Percentiles rank a stretch among this genome's conserved stretches.
These are phyloP conservation scores for Villa cingulata DNA, from an alignment of 2,888 invertebrate genomes.

Conservation along the genomic window DNA sequence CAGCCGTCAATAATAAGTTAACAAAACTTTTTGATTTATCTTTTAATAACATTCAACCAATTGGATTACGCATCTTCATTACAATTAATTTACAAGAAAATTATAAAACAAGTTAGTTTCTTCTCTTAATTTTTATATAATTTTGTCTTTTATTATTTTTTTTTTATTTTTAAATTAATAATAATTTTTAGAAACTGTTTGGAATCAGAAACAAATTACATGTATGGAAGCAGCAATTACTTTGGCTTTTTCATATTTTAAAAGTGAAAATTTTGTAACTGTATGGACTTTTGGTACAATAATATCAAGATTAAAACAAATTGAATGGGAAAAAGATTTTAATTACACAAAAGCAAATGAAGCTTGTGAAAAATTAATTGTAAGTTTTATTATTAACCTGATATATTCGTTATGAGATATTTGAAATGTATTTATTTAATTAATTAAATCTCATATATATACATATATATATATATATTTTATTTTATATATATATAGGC, in stretches of 20 bases:
- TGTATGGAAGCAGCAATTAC: slow-evolving; percentile 28
- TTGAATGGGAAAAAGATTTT: slow-evolving; percentile 22
- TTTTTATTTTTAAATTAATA: too few species aligned
- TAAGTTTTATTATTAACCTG: slow-evolving; percentile 3
- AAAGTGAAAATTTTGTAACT: slow-evolving; percentile 20
- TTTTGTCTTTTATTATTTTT: not conserved
- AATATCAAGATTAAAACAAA: slow-evolving; percentile 15
- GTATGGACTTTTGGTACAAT: slow-evolving; percentile 23
- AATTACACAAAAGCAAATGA: slow-evolving; percentile 16
- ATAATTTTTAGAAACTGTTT: slow-evolving; percentile 18
- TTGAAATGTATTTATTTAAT: not conserved
- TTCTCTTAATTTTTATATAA: too few species aligned
- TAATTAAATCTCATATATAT: not conserved
- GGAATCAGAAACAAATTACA: slow-evolving; percentile 18
- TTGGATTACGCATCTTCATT: slow-evolving; percentile 24
- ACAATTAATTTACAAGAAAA: slow-evolving; percentile 27
- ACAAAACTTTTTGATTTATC: slow-evolving; percentile 11
- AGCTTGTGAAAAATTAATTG: slow-evolving; percentile 10
- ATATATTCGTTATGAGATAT: not conserved
- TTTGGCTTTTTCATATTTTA: slow-evolving; percentile 28
- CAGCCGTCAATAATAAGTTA: slow-evolving; percentile 1
- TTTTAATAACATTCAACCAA: slow-evolving; percentile 9
- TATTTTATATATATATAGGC: slow-evolving; percentile 14
- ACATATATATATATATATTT: not conserved
- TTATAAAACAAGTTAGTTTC: slow-evolving; percentile 27